Conservation (phyloP, 2,888 invertebrate genomes). For the Colletes collaris region DNA sequence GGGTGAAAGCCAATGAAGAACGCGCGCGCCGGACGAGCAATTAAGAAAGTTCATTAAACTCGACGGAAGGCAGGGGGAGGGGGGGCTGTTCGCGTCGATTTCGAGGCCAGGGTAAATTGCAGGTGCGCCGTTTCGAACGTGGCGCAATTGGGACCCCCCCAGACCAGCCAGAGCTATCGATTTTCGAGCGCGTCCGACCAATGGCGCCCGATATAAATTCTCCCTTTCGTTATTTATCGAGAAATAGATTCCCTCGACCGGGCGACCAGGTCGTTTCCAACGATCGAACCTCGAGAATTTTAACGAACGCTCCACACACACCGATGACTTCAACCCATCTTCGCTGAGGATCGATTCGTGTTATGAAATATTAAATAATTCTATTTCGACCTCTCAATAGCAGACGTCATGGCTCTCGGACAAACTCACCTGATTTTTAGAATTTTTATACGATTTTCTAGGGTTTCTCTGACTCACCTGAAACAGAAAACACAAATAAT, state of each 20-base stretch:
- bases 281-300: slow-evolving; percentile 1
- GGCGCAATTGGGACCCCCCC: slow-evolving; percentile 11
- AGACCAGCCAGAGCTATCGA: slow-evolving; percentile 26
- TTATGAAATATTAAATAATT: too few relatives aligned
- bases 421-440: slow-evolving; percentile 39
- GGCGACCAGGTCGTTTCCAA: not conserved
- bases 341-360: too few relatives aligned
- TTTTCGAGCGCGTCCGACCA: slow-evolving; percentile 33
- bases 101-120: slow-evolving; percentile 2
- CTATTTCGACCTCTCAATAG: too few relatives aligned
- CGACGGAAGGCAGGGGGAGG: not conserved
- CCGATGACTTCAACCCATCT: too few relatives aligned
- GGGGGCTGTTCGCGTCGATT: not conserved
- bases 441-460: not conserved
- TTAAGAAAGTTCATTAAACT: slow-evolving; percentile 55
- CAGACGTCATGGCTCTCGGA: not conserved
- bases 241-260: slow-evolving; percentile 7
- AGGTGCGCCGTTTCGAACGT: slow-evolving; percentile 5
- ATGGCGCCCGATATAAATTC: slow-evolving; percentile 28
- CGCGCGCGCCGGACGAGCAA: slow-evolving; percentile 26
- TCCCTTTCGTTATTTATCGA: slow-evolving; percentile 19
- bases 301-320: not conserved
- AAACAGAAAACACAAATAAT: slow-evolving; percentile 34
- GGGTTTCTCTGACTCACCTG: slow-evolving; percentile 50
- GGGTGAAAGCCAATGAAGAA: not conserved